phyloP scores from a whole-genome alignment of 2,888 invertebrate genomes.

The Phortica okadai region DNA sequence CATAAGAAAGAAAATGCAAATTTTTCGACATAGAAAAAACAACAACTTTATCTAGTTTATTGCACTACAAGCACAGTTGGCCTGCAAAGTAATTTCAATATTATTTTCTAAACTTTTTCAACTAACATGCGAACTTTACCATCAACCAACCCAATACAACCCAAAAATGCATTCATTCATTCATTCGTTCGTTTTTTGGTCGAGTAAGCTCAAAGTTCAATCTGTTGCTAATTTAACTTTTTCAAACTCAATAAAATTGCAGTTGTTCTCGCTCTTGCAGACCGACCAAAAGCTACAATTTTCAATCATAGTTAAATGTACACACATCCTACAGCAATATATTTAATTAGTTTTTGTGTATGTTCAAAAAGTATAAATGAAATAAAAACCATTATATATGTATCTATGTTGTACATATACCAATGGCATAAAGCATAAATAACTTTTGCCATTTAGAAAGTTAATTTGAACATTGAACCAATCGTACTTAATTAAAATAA shows the following conservation, averaged over 20 bases:
- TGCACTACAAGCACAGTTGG: no score
- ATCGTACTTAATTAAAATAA: background rate
- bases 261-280: background rate
- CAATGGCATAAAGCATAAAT: background rate
- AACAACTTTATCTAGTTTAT: no score
- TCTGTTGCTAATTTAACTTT: constrained; percentile 21
- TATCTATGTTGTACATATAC: no score
- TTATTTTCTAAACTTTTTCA: no score
- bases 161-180: background rate
- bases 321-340: constrained; percentile 12
- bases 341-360: constrained; percentile 6
- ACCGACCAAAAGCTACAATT: background rate
- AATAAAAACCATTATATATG: background rate
- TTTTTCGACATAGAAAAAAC: background rate
- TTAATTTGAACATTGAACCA: background rate
- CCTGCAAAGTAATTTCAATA: no score
- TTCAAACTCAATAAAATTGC: background rate
- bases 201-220: background rate
- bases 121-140: no score
- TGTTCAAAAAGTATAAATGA: background rate
- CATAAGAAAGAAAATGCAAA: background rate
- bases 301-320: constrained; percentile 8
- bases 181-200: background rate
- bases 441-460: constrained; percentile 1
- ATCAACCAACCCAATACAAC: background rate